A percentile compares a stretch with the other conserved stretches of the same genome.
Evolutionary conservation across 2,113 vertebrate species (phyloP).

Genomic region (Coturnix japonica): DNA sequence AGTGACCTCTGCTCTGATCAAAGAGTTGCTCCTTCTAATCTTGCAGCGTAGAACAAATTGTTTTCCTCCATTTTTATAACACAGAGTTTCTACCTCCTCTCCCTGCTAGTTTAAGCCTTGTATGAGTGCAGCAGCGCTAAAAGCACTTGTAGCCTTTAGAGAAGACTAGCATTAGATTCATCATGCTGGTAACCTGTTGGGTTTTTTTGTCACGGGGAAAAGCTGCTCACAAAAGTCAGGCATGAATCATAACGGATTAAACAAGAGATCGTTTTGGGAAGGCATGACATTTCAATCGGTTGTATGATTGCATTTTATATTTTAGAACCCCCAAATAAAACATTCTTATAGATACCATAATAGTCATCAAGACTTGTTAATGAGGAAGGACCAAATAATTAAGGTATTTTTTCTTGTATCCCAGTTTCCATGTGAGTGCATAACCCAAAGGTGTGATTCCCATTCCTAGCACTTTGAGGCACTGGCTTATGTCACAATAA

Average conservation of each 20-base stretch:
- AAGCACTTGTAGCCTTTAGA: not conserved
- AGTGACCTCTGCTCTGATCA: slow-evolving; percentile 18
- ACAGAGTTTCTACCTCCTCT: not conserved
- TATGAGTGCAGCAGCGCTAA: not conserved
- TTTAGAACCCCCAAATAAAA: not conserved
- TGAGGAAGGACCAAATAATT: not conserved
- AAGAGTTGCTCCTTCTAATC: not conserved
- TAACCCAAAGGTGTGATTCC: not conserved
- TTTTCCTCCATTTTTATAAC: not conserved
- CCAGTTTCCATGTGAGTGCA: not conserved
- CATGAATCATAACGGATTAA: not conserved
- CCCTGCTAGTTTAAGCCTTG: not conserved
- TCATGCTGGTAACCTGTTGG: rapidly evolving
- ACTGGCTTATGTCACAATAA: not conserved
- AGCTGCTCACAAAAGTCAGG: not conserved
- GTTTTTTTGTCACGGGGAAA: rapidly evolving
- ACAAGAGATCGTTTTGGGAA: not conserved
- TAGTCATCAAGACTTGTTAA: not conserved
- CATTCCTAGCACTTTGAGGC: not conserved
- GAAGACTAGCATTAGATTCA: not conserved
- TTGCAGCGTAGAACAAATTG: not conserved
- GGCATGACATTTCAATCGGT: not conserved
- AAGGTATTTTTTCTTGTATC: not conserved
- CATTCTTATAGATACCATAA: not conserved
- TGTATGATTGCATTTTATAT: rapidly evolving